A percentile compares a stretch with the other conserved stretches of the same genome.
Conservation (phyloP, 2,113 vertebrate species). For the Platysteira castanea region DNA sequence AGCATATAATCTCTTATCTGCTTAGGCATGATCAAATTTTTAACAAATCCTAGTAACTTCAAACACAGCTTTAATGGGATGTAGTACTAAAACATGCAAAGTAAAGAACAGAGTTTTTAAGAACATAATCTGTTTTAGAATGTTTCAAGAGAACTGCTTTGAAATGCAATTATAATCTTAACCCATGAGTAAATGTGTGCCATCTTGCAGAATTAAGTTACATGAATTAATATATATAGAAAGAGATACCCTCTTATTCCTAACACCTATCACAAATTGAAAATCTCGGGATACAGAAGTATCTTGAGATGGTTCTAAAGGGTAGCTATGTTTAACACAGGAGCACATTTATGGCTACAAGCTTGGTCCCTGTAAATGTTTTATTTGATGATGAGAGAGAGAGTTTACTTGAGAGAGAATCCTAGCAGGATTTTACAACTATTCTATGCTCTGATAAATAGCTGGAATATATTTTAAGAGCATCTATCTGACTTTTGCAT, state of each 20-base stretch:
- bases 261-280: neutral
- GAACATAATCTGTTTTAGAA: constrained; percentile 84
- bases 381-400: constrained; percentile 14
- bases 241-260: neutral
- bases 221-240: constrained; percentile 13
- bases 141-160: constrained; percentile 74
- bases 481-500: constrained; percentile 20
- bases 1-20: constrained; percentile 85
- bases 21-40: constrained; percentile 85
- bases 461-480: neutral
- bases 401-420: constrained; percentile 36
- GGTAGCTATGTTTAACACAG: constrained; percentile 14
- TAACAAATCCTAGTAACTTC: constrained; percentile 83
- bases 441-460: neutral
- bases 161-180: constrained; percentile 73
- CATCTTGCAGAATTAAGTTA: constrained; percentile 62
- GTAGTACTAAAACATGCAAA: constrained; percentile 77
- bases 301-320: neutral
- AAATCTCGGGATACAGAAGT: neutral
- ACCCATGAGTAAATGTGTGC: constrained; percentile 68
- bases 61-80: constrained; percentile 83
- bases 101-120: constrained; percentile 77
- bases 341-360: neutral
- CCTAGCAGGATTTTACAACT: constrained; percentile 14
- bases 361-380: constrained; percentile 10